These are phyloP conservation scores for Sinonovacula constricta DNA, from an alignment of 1,140 invertebrate genomes.

Conservation along the genomic window DNA sequence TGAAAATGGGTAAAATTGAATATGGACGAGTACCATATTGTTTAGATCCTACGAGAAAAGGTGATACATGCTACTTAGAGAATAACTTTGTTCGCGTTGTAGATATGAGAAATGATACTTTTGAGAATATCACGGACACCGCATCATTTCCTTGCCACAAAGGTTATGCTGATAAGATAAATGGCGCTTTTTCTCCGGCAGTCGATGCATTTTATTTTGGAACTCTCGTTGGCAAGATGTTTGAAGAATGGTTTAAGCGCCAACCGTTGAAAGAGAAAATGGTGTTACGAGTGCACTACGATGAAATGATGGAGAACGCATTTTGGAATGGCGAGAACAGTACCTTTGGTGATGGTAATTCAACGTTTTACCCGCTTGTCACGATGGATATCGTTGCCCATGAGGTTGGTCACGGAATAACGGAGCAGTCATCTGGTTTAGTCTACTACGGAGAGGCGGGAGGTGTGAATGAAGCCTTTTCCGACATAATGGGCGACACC, in stretches of 20 bases:
- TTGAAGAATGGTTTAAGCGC: constrained; percentile 53
- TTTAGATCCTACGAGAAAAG: constrained; percentile 29
- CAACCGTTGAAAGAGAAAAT: constrained; percentile 46
- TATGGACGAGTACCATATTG: constrained; percentile 54
- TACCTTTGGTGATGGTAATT: constrained; percentile 57
- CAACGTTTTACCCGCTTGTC: constrained; percentile 54
- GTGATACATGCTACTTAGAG: constrained; percentile 51
- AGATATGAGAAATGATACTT: constrained; percentile 45
- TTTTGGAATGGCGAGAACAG: constrained; percentile 56
- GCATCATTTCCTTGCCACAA: constrained; percentile 45
- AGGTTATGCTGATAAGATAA: constrained; percentile 53
- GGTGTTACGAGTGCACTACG: constrained; percentile 59
- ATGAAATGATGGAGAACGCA: constrained; percentile 44
- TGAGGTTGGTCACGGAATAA: constrained; percentile 63
- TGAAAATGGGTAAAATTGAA: constrained; percentile 54
- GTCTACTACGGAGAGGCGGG: constrained; percentile 57
- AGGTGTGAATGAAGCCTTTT: constrained; percentile 67
- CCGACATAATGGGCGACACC: constrained; percentile 63
- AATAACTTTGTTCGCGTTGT: constrained; percentile 60
- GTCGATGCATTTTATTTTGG: constrained; percentile 62
- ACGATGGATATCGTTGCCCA: constrained; percentile 59
- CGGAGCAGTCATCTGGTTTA: constrained; percentile 59
- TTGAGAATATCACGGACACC: constrained; percentile 26
- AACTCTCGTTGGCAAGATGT: constrained; percentile 60
- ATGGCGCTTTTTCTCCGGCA: constrained; percentile 62